phyloP scores from a whole-genome alignment of 92 coral and sea anemone genomes.

The Zoanthus gigantus region DNA sequence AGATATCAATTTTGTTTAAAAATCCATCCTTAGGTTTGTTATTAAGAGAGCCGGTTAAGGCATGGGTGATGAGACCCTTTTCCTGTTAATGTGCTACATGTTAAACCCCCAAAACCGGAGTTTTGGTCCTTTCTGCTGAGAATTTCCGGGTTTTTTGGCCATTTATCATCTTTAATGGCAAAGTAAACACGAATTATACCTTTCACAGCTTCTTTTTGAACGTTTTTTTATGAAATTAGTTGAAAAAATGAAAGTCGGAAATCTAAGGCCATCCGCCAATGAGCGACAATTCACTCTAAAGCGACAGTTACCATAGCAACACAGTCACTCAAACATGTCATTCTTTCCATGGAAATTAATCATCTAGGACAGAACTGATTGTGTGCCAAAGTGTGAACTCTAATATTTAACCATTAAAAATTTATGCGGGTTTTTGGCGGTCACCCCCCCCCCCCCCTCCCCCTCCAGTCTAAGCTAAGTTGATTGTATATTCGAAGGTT shows the following conservation, averaged over 20 bases:
- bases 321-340: constrained; percentile 40
- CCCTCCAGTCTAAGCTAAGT: constrained; percentile 51
- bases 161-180: constrained; percentile 40
- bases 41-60: neutral
- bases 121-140: constrained; percentile 28
- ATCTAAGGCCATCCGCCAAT: constrained; percentile 44
- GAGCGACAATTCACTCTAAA: constrained; percentile 42
- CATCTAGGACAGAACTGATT: constrained; percentile 40
- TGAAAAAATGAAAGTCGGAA: constrained; percentile 39
- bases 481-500: constrained; percentile 53
- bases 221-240: constrained; percentile 36
- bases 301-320: constrained; percentile 41
- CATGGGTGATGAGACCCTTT: constrained; percentile 42
- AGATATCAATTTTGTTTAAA: constrained; percentile 35
- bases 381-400: constrained; percentile 39
- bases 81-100: constrained; percentile 46
- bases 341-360: constrained; percentile 38
- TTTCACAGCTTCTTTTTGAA: constrained; percentile 41
- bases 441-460: constrained; percentile 41
- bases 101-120: constrained; percentile 41
- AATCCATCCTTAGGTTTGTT: constrained; percentile 38
- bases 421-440: no score
- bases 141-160: constrained; percentile 38
- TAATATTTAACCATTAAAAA: neutral
- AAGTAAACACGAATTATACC: constrained; percentile 35